A percentile compares a stretch with the other conserved stretches of the same genome.
Evolutionary conservation across 1,140 invertebrate species (phyloP).

Genomic region (Grapholita molesta): DNA sequence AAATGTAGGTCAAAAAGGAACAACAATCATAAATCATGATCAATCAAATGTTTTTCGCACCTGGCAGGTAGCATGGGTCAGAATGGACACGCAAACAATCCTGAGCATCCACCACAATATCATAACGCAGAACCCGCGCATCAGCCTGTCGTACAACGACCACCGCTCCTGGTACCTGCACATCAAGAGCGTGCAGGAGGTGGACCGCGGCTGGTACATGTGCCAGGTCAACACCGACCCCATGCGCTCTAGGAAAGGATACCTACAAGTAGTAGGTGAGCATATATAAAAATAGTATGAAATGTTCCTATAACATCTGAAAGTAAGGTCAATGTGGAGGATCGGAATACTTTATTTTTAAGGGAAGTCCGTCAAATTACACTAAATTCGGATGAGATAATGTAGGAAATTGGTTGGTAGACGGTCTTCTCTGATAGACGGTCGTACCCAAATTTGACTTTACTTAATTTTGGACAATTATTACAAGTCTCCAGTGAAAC

Average conservation of each 20-base stretch:
- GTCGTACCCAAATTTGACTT: too few relatives aligned
- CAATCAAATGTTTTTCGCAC: background rate
- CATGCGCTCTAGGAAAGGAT: conserved; percentile 90
- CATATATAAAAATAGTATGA: conserved; percentile 29
- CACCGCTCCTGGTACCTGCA: conserved; percentile 93
- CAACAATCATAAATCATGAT: too few relatives aligned
- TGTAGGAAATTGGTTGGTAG: too few relatives aligned
- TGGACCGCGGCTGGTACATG: conserved; percentile 92
- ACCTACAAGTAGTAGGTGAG: conserved; percentile 93
- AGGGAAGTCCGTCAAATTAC: too few relatives aligned
- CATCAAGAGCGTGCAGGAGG: conserved; percentile 88
- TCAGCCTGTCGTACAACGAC: conserved; percentile 91
- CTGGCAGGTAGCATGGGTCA: conserved; percentile 91
- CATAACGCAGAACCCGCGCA: conserved; percentile 92
- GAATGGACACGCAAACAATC: conserved; percentile 94
- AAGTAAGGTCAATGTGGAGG: too few relatives aligned
- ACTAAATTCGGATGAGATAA: too few relatives aligned
- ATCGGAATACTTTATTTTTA: too few relatives aligned
- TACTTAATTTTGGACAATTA: too few relatives aligned
- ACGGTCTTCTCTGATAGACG: too few relatives aligned
- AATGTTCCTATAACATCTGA: too few relatives aligned
- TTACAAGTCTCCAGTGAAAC: too few relatives aligned
- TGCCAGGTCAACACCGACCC: conserved; percentile 92
- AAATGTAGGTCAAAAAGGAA: too few relatives aligned
- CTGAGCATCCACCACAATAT: conserved; percentile 93